Percentiles rank a stretch among this genome's conserved stretches.
These are phyloP conservation scores for Aporophyla lueneburgensis DNA, from an alignment of 2,888 invertebrate species.

Conservation along the genomic window DNA sequence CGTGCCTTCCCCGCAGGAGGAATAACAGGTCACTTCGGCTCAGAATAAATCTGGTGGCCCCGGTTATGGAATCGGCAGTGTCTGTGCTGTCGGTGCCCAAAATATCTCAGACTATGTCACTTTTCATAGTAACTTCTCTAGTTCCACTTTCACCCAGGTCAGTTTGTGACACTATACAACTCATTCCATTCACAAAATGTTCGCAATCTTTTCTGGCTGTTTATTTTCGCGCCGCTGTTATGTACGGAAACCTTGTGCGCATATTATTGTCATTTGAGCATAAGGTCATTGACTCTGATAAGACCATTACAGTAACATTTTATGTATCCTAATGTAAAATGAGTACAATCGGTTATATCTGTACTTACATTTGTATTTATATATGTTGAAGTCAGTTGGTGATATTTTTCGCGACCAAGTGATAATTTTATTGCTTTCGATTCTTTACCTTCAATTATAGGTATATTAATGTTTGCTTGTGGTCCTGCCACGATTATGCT, in stretches of 20 bases:
- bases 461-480: slow-evolving; percentile 17
- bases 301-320: slow-evolving; percentile 52
- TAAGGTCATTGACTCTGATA: slow-evolving; percentile 64
- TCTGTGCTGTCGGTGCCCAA: not conserved
- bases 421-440: slow-evolving; percentile 47
- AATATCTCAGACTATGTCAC: not conserved
- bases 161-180: not conserved
- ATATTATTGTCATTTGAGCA: slow-evolving; percentile 57
- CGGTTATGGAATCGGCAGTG: not conserved
- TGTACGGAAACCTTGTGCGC: slow-evolving; percentile 41
- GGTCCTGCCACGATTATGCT: not conserved
- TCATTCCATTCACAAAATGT: slow-evolving; percentile 21
- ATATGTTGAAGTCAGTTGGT: slow-evolving; percentile 24
- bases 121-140: not conserved
- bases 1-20: too few species aligned
- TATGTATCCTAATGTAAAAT: slow-evolving; percentile 49
- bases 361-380: slow-evolving; percentile 4
- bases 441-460: slow-evolving; percentile 23
- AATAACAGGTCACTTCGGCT: not conserved
- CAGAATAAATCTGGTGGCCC: not conserved
- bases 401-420: slow-evolving; percentile 34
- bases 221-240: slow-evolving; percentile 36
- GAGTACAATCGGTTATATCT: slow-evolving; percentile 38
- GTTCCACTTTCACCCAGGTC: not conserved
- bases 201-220: slow-evolving; percentile 29